Evolutionary conservation across 2,888 invertebrate genomes (phyloP).

Genomic region (Cantharis lateralis): DNA sequence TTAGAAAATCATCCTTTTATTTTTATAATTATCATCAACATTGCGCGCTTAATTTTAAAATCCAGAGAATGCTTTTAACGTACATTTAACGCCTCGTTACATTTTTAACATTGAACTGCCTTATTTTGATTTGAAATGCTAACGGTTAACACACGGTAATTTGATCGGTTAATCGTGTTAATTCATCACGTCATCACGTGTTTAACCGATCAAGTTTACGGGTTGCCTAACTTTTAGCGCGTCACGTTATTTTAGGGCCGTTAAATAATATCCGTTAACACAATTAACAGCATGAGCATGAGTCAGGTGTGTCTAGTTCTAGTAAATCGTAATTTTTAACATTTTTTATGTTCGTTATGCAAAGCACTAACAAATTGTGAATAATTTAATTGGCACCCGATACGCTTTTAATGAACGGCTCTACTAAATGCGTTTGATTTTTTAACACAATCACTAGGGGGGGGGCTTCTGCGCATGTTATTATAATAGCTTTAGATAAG

Average conservation of each 20-base stretch:
- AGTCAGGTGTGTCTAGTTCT: slow-evolving; percentile 9
- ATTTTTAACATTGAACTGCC: neutral
- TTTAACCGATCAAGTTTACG: neutral
- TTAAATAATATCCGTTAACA: slow-evolving; percentile 7
- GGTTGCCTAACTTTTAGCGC: neutral
- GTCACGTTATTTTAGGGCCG: neutral
- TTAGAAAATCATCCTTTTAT: slow-evolving; percentile 18
- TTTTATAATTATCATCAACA: slow-evolving; percentile 24
- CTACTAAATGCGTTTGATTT: neutral
- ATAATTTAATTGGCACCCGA: neutral
- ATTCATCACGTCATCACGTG: neutral
- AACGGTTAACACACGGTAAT: neutral
- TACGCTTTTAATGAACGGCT: neutral
- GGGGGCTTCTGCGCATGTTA: slow-evolving; percentile 25
- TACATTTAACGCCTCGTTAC: slow-evolving; percentile 29
- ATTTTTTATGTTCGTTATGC: neutral
- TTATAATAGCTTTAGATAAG: slow-evolving; percentile 16
- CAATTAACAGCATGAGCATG: slow-evolving; percentile 27
- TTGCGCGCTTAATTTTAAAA: slow-evolving; percentile 37
- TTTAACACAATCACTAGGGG: neutral
- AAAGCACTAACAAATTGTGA: neutral
- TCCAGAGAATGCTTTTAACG: slow-evolving; percentile 53
- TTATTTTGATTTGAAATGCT: neutral
- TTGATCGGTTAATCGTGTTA: neutral
- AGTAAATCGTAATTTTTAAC: neutral